Evolutionary conservation across 2,888 invertebrate genomes (phyloP).

Genomic region (Synanthedon vespiformis): DNA sequence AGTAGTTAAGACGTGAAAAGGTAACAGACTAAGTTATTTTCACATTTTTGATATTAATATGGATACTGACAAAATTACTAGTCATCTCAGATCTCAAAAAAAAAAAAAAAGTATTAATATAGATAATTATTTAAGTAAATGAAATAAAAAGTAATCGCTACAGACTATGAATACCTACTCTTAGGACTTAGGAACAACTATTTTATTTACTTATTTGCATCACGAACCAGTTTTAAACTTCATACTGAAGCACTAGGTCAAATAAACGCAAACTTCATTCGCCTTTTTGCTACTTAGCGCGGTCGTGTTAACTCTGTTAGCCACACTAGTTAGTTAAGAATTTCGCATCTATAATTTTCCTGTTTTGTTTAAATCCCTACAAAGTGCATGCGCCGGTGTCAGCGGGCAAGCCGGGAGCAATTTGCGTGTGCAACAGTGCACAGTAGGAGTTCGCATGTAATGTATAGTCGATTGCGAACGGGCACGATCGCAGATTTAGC

Average conservation of each 20-base stretch:
- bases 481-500: slow-evolving; percentile 39
- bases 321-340: slow-evolving; percentile 23
- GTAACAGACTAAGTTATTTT: no score
- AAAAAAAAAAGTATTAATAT: no score
- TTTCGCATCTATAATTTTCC: slow-evolving; percentile 1
- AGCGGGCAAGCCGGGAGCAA: slow-evolving; percentile 47
- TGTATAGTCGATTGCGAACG: slow-evolving; percentile 26
- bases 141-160: no score
- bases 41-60: no score
- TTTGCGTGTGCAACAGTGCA: slow-evolving; percentile 60
- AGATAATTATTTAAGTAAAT: no score
- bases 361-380: neutral
- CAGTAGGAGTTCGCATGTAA: slow-evolving; percentile 54
- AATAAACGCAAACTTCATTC: neutral
- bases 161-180: no score
- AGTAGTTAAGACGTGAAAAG: no score
- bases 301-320: slow-evolving; percentile 17
- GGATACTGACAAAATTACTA: no score
- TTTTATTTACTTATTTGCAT: neutral
- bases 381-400: slow-evolving; percentile 32
- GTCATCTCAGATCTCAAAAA: no score
- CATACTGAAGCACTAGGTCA: neutral
- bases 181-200: no score
- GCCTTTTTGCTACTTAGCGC: slow-evolving; percentile 17
- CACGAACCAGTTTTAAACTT: neutral